These are phyloP conservation scores for Malacoctenus gilli DNA, from an alignment of 2,797 vertebrate genomes.

Conservation along the genomic window DNA sequence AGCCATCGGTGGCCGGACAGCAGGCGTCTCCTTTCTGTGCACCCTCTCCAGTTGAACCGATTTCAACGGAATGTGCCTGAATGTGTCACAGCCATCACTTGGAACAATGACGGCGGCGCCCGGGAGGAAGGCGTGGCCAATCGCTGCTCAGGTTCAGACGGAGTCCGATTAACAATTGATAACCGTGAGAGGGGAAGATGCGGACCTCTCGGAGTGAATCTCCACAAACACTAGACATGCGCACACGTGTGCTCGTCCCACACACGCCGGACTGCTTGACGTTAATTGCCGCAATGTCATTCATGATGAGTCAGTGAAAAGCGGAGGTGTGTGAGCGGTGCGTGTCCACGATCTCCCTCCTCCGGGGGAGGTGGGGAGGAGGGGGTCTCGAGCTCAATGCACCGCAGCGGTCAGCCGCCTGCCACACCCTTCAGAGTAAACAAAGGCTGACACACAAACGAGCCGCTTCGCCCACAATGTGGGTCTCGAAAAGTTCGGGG, in stretches of 20 bases:
- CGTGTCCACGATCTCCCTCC: constrained; percentile 7
- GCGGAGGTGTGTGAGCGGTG: constrained; percentile 28
- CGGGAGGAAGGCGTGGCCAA: too few species aligned
- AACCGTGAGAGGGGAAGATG: constrained; percentile 36
- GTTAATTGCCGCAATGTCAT: constrained; percentile 52
- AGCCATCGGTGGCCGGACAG: constrained; percentile 33
- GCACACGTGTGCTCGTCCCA: not conserved
- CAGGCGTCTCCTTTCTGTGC: constrained; percentile 16
- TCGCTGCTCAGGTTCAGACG: not conserved
- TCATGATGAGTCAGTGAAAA: constrained; percentile 45
- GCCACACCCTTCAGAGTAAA: constrained; percentile 72
- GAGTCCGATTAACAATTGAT: constrained; percentile 54
- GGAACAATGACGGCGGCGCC: too few species aligned
- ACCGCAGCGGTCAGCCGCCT: constrained; percentile 49
- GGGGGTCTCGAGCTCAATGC: constrained; percentile 36
- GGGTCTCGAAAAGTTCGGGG: not conserved
- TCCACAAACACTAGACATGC: not conserved
- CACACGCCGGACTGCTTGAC: constrained; percentile 4
- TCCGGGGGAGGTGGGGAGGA: constrained; percentile 9
- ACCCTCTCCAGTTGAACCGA: constrained; percentile 10
- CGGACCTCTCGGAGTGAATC: constrained; percentile 7
- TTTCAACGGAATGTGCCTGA: constrained; percentile 21
- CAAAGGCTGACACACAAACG: constrained; percentile 58
- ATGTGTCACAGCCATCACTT: constrained; percentile 16
- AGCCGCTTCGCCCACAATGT: too few species aligned